Conservation (phyloP, 2,113 vertebrate species). For the Ammospiza nelsoni region DNA sequence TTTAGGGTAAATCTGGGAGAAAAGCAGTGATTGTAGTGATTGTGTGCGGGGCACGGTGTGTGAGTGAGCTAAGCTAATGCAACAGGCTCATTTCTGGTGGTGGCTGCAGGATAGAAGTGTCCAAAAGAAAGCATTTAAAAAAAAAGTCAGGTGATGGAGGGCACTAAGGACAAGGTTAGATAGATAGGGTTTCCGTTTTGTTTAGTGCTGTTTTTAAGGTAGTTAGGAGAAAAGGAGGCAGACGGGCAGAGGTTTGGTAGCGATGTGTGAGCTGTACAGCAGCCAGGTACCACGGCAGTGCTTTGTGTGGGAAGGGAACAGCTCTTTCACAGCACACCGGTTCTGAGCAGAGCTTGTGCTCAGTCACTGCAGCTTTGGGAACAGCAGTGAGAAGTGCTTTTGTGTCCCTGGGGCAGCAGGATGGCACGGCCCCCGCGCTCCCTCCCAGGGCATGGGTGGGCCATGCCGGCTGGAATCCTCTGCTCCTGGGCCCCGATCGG, state of each 20-base stretch:
- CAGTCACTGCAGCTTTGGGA: neutral
- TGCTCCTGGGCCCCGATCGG: too few relatives aligned
- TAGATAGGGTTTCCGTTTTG: neutral
- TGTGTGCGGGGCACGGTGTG: accelerated
- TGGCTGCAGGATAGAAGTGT: neutral
- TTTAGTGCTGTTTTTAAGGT: neutral
- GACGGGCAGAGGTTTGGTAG: neutral
- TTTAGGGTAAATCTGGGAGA: neutral
- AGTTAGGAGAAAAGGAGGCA: neutral
- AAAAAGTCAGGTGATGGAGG: neutral
- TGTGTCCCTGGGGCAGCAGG: neutral
- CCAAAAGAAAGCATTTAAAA: neutral
- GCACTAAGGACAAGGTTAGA: too few relatives aligned
- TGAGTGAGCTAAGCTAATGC: accelerated
- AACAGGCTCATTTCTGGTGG: neutral
- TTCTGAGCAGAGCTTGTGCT: neutral
- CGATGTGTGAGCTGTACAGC: accelerated
- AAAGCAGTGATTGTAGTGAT: neutral
- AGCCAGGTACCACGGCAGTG: neutral
- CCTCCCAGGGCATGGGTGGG: too few relatives aligned
- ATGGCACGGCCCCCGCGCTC: neutral
- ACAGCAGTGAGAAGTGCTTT: neutral
- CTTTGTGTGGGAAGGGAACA: neutral
- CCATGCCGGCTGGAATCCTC: neutral
- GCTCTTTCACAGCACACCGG: neutral